phyloP scores from a whole-genome alignment of 2,797 vertebrate genomes.

The Carduelis carduelis region DNA sequence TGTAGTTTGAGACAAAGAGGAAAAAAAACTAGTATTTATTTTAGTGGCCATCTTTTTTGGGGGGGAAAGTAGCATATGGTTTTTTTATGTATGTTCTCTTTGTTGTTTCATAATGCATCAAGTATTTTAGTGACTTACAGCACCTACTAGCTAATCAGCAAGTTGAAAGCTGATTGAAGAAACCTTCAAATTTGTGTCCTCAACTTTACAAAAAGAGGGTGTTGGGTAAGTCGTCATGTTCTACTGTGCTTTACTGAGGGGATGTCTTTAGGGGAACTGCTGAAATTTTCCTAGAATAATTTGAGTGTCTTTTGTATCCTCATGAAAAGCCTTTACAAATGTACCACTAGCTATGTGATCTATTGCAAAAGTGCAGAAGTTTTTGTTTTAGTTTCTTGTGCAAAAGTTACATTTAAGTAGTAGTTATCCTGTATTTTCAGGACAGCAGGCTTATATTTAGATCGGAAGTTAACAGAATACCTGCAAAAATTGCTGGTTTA shows the following conservation, averaged over 20 bases:
- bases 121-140: slow-evolving; percentile 34
- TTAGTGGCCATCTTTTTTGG: not conserved
- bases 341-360: not conserved
- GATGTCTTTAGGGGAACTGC: not conserved
- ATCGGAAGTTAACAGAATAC: not conserved
- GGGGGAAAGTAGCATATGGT: not conserved
- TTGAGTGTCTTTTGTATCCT: not conserved
- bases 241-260: not conserved
- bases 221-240: not conserved
- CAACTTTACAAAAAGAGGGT: slow-evolving; percentile 17
- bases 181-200: slow-evolving; percentile 44
- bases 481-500: slow-evolving; percentile 30
- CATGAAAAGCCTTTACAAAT: not conserved
- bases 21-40: not conserved
- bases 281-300: not conserved
- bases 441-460: not conserved
- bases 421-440: slow-evolving; percentile 2
- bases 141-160: slow-evolving; percentile 38
- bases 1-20: slow-evolving; percentile 17
- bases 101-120: not conserved
- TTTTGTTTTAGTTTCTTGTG: not conserved
- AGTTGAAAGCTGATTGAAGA: slow-evolving; percentile 42
- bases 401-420: not conserved
- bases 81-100: not conserved
- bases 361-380: not conserved